These are phyloP conservation scores for Huso huso DNA, from an alignment of 2,797 vertebrate species.

Conservation along the genomic window DNA sequence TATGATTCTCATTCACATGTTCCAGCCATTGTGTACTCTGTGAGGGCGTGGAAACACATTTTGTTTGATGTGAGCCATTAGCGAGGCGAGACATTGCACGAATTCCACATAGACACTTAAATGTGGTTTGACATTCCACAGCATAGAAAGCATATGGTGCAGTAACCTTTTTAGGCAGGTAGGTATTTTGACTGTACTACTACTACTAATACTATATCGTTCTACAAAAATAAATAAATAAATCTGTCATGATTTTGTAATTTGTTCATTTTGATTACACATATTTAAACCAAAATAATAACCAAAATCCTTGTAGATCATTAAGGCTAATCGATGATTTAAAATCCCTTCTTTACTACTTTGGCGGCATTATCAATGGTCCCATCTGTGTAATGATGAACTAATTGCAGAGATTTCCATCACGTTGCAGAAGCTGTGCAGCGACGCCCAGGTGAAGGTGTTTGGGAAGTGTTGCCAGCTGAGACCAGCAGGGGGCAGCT, in stretches of 20 bases:
- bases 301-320: too few species aligned
- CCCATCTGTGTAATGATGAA: neutral
- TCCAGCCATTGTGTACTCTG: slow-evolving; percentile 60
- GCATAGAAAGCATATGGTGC: neutral
- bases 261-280: too few species aligned
- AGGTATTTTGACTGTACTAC: too few species aligned
- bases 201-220: too few species aligned
- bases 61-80: slow-evolving; percentile 40
- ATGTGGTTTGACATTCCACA: neutral
- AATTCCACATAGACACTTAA: slow-evolving; percentile 21
- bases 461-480: slow-evolving; percentile 89
- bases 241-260: too few species aligned
- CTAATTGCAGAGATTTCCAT: neutral
- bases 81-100: slow-evolving; percentile 32
- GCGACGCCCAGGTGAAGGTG: slow-evolving; percentile 77
- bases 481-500: slow-evolving; percentile 84
- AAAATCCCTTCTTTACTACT: too few species aligned
- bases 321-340: too few species aligned
- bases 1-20: slow-evolving; percentile 76
- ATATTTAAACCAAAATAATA: too few species aligned
- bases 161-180: neutral
- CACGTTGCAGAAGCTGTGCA: slow-evolving; percentile 66
- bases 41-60: slow-evolving; percentile 36
- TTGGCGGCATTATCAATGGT: too few species aligned
- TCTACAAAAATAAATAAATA: too few species aligned